Percentiles rank a stretch among this genome's conserved stretches.
phyloP scores from a whole-genome alignment of 2,113 vertebrate genomes.

The Ivindomyrus marchei region DNA sequence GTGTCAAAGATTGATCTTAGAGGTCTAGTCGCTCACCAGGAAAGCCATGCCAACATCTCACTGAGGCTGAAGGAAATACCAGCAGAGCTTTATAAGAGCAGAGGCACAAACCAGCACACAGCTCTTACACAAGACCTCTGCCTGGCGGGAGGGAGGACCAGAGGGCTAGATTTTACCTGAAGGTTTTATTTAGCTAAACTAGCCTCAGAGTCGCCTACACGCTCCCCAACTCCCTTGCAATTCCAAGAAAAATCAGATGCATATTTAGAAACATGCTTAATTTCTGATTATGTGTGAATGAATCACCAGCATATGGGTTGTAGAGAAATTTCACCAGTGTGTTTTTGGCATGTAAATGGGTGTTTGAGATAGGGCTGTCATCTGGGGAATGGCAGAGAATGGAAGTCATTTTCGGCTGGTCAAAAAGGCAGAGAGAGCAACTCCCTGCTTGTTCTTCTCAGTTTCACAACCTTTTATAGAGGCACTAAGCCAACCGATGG shows the following conservation, averaged over 20 bases:
- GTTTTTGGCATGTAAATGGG: background rate
- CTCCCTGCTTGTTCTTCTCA: background rate
- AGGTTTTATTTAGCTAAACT: background rate
- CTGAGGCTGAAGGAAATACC: background rate
- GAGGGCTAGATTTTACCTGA: background rate
- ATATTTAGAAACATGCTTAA: conserved; percentile 5
- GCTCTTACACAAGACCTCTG: background rate
- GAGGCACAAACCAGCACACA: background rate
- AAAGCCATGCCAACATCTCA: background rate
- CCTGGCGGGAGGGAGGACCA: background rate
- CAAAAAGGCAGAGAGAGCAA: background rate
- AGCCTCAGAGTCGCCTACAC: background rate
- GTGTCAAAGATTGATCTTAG: background rate
- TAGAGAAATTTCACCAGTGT: background rate
- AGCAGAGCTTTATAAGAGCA: background rate
- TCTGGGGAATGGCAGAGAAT: background rate
- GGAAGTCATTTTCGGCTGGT: background rate
- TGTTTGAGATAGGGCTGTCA: background rate
- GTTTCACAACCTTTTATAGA: background rate
- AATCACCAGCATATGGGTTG: conserved; percentile 8
- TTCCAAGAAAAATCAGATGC: background rate
- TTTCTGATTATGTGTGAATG: conserved; percentile 9
- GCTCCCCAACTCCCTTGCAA: background rate
- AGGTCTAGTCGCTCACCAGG: background rate
- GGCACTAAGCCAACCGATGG: background rate